Percentiles rank a stretch among this genome's conserved stretches.
phyloP scores from a whole-genome alignment of 2,888 invertebrate species.

The Morpho deidamia region DNA sequence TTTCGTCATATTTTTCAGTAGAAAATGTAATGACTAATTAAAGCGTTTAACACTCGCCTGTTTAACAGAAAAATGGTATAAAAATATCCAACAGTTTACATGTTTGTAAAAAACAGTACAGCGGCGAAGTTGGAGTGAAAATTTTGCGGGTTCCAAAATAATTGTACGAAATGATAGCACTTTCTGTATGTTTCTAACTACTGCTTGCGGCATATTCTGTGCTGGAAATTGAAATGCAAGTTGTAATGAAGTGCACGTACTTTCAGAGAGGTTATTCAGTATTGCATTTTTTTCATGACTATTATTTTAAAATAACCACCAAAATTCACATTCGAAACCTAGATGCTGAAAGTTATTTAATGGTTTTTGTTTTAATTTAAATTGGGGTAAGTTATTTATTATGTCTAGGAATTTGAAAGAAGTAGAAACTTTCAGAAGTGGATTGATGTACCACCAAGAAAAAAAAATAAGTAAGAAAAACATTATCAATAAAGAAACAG shows the following conservation, averaged over 20 bases:
- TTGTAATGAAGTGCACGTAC: slow-evolving; percentile 19
- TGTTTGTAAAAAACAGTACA: slow-evolving; percentile 22
- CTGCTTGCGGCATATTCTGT: slow-evolving; percentile 16
- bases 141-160: slow-evolving; percentile 27
- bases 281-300: background rate
- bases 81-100: background rate
- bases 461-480: no score
- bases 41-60: no score
- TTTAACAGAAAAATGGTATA: background rate
- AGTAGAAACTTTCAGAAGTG: no score
- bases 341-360: no score
- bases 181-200: slow-evolving; percentile 25
- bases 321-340: no score
- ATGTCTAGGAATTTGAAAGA: no score
- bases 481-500: no score
- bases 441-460: no score
- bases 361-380: no score
- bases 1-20: no score
- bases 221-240: slow-evolving; percentile 22
- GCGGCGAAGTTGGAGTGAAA: slow-evolving; percentile 24
- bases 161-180: slow-evolving; percentile 25
- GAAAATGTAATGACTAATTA: no score
- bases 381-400: no score
- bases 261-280: slow-evolving; percentile 7
- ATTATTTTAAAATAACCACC: background rate